Conservation (phyloP, 2,113 vertebrate genomes). For the Melierax canorus region DNA sequence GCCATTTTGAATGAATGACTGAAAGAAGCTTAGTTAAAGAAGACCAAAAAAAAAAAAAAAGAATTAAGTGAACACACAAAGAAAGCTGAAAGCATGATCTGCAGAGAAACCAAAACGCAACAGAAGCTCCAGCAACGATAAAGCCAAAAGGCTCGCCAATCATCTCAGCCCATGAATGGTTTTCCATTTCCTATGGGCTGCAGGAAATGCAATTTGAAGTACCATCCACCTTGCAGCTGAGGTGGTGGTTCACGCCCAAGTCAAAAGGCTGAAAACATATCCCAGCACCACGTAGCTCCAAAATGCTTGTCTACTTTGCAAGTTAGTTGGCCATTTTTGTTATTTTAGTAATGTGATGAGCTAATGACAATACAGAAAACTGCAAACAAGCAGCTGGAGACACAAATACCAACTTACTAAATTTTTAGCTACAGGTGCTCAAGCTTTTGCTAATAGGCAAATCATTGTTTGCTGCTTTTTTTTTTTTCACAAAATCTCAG, state of each 20-base stretch:
- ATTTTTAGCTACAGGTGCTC: background rate
- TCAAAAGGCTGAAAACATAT: background rate
- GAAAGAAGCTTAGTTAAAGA: background rate
- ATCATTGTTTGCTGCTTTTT: background rate
- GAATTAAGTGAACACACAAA: background rate
- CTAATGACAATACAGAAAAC: background rate
- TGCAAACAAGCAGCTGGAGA: background rate
- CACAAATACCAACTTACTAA: background rate
- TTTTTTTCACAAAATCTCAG: constrained; percentile 22
- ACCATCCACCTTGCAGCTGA: background rate
- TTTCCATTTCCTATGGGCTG: background rate
- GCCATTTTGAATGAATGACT: background rate
- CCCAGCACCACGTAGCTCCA: background rate
- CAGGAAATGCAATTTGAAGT: background rate
- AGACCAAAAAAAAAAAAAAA: too few relatives aligned
- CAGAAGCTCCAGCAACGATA: background rate
- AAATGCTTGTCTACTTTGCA: background rate
- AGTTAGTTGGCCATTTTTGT: background rate
- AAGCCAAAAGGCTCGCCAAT: background rate
- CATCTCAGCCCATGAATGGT: rapidly evolving
- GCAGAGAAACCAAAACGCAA: background rate
- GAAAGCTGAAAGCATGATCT: background rate
- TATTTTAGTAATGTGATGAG: background rate
- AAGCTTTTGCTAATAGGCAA: constrained; percentile 26
- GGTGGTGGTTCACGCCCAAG: background rate